Percentiles rank a stretch among this genome's conserved stretches.
Conservation (phyloP, 1,140 invertebrate species). For the Leptonema lineaticorne region DNA sequence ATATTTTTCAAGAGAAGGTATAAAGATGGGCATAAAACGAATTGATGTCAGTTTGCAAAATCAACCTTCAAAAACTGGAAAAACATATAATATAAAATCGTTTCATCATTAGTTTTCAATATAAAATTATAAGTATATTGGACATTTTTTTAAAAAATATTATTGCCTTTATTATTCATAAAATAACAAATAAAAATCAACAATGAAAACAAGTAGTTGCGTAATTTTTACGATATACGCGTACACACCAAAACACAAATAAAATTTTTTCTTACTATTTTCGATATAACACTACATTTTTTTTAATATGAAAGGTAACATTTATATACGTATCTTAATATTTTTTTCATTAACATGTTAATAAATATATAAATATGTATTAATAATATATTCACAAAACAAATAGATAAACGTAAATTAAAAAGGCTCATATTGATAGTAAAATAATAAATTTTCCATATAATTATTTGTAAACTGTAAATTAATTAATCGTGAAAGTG, state of each 20-base stretch:
- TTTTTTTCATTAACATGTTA: too few relatives aligned
- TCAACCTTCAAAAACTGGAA: too few relatives aligned
- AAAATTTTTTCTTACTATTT: constrained; percentile 1
- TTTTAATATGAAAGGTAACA: constrained; percentile 22
- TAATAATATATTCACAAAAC: neutral
- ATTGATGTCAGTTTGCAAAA: too few relatives aligned
- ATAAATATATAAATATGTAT: neutral
- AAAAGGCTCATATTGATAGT: too few relatives aligned
- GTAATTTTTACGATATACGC: constrained; percentile 4
- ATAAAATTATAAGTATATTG: neutral
- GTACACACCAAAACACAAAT: neutral
- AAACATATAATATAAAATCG: too few relatives aligned
- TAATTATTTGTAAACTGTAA: too few relatives aligned
- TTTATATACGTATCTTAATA: constrained; percentile 19
- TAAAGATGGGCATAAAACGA: too few relatives aligned
- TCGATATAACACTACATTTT: constrained; percentile 1
- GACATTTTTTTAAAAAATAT: constrained; percentile 23
- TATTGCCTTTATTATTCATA: constrained; percentile 22
- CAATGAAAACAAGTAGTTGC: constrained; percentile 1
- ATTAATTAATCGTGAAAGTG: too few relatives aligned
- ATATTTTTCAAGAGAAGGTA: too few relatives aligned
- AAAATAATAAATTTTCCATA: too few relatives aligned
- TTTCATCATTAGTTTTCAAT: neutral
- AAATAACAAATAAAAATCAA: constrained; percentile 23
- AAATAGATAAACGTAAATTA: too few relatives aligned